Evolutionary conservation across 2,113 vertebrate genomes (phyloP).

Genomic region (Cettia cetti): DNA sequence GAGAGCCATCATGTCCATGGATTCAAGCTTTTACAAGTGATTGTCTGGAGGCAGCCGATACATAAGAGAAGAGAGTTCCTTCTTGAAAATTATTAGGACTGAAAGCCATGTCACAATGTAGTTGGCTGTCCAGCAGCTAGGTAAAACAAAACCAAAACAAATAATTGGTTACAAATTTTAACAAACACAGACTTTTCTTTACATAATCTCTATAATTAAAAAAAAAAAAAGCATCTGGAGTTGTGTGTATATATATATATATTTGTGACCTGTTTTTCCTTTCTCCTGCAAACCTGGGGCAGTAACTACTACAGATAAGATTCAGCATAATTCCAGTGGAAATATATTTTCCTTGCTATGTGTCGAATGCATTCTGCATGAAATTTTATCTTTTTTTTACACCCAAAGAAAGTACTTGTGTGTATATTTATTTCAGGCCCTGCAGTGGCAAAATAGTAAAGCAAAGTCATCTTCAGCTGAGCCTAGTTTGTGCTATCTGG

Average conservation of each 20-base stretch:
- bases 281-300: neutral
- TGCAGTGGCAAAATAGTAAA: neutral
- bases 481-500: neutral
- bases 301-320: neutral
- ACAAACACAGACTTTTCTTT: neutral
- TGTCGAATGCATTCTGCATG: neutral
- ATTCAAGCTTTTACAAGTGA: conserved; percentile 57
- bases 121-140: conserved; percentile 95
- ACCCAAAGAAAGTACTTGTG: neutral
- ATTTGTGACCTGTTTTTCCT: neutral
- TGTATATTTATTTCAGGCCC: neutral
- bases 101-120: conserved; percentile 83
- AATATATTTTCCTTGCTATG: neutral
- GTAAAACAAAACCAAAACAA: neutral
- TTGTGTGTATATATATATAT: accelerated
- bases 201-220: neutral
- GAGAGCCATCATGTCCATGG: conserved; percentile 49
- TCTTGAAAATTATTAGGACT: conserved; percentile 28
- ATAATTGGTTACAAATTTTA: neutral
- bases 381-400: neutral
- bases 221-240: neutral
- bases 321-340: neutral
- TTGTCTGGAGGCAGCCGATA: conserved; percentile 67
- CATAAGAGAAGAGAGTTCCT: conserved; percentile 29
- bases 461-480: neutral